These are phyloP conservation scores for Neodiprion lecontei DNA, from an alignment of 1,140 invertebrate species.

Conservation along the genomic window DNA sequence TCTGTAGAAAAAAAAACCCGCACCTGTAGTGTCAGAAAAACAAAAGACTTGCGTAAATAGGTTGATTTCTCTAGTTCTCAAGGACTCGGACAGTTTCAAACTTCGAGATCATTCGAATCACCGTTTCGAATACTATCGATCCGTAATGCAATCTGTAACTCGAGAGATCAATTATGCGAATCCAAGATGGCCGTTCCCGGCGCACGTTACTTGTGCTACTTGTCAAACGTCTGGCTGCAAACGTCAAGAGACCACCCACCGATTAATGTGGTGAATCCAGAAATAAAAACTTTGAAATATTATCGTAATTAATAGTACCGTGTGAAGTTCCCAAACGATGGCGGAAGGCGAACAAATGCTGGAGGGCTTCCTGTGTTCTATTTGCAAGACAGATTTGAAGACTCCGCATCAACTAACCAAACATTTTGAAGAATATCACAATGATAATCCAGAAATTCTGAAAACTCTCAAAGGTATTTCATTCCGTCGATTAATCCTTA, in stretches of 20 bases:
- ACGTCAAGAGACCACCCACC: not conserved
- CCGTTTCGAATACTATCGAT: not conserved
- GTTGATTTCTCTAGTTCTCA: too few species aligned
- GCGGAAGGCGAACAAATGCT: slow-evolving; percentile 68
- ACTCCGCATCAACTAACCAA: slow-evolving; percentile 80
- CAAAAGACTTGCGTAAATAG: too few species aligned
- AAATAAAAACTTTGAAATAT: not conserved
- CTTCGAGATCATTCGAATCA: not conserved
- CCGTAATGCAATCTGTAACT: not conserved
- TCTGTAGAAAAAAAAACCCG: too few species aligned
- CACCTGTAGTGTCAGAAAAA: too few species aligned
- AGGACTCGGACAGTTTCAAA: too few species aligned
- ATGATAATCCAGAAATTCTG: slow-evolving; percentile 89
- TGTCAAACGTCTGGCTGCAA: not conserved
- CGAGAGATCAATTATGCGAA: not conserved
- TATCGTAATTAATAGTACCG: too few species aligned
- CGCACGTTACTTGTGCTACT: not conserved
- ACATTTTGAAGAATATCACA: slow-evolving; percentile 89
- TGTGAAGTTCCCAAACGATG: slow-evolving; percentile 53
- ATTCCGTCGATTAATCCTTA: not conserved
- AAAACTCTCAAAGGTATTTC: slow-evolving; percentile 83
- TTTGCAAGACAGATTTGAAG: slow-evolving; percentile 89
- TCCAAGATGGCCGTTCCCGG: not conserved
- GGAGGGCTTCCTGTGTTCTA: slow-evolving; percentile 93
- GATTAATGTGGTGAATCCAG: not conserved